Evolutionary conservation across 1,140 invertebrate genomes (phyloP).

Genomic region (Lucilia sericata): DNA sequence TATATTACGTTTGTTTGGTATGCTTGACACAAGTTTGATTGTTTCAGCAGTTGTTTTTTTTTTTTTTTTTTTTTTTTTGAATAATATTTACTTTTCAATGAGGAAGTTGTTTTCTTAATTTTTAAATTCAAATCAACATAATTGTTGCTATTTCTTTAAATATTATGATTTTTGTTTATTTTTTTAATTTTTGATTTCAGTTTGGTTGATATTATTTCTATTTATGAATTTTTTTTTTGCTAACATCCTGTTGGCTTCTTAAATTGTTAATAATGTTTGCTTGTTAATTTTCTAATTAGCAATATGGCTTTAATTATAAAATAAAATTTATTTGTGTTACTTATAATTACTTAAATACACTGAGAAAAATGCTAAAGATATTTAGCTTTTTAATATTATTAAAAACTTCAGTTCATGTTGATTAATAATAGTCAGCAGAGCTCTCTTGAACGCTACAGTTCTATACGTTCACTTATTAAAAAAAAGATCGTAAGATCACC

Average conservation of each 20-base stretch:
- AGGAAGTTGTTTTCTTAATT: neutral
- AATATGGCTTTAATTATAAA: neutral
- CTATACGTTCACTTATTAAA: too few relatives aligned
- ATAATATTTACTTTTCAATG: neutral
- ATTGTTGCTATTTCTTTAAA: neutral
- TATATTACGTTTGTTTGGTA: neutral
- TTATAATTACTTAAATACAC: too few relatives aligned
- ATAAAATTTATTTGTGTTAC: too few relatives aligned
- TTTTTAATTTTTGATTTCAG: neutral
- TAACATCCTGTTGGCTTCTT: slow-evolving; percentile 21
- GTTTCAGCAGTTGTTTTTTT: neutral
- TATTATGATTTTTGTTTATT: neutral
- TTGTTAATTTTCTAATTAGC: neutral
- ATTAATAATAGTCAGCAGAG: too few relatives aligned
- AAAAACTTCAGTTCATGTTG: too few relatives aligned
- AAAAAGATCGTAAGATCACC: too few relatives aligned
- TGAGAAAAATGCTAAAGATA: too few relatives aligned
- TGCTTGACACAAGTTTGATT: neutral
- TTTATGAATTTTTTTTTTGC: neutral
- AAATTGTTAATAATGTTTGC: neutral
- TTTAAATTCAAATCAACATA: neutral
- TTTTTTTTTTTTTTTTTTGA: neutral
- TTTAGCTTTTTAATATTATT: too few relatives aligned
- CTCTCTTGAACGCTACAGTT: too few relatives aligned
- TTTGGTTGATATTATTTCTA: neutral